Conservation (phyloP, 1,140 invertebrate genomes). For the Megalopta genalis region DNA sequence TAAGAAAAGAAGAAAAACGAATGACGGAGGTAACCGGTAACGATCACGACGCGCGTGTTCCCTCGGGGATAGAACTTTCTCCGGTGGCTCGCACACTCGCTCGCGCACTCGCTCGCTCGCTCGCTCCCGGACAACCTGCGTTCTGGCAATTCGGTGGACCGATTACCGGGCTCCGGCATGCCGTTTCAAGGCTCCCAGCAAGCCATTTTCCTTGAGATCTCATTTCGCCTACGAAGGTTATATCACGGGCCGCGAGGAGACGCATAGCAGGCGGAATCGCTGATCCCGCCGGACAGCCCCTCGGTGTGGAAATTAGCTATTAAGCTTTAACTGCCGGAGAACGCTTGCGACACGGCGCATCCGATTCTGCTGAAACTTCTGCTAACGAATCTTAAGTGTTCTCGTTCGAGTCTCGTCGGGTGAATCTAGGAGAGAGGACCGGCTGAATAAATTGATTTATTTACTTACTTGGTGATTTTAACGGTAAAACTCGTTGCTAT, state of each 20-base stretch:
- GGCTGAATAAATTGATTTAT: too few species aligned
- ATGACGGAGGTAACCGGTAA: background rate
- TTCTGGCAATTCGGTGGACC: slow-evolving; percentile 28
- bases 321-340: too few species aligned
- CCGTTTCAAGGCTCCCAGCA: background rate
- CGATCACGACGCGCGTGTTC: background rate
- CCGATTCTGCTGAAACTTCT: too few species aligned
- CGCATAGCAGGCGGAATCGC: background rate
- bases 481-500: too few species aligned
- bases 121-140: background rate
- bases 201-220: background rate
- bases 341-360: too few species aligned
- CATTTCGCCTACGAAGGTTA: slow-evolving; percentile 8
- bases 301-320: too few species aligned
- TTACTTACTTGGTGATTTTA: too few species aligned
- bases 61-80: background rate
- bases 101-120: too few species aligned
- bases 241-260: background rate
- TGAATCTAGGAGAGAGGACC: too few species aligned
- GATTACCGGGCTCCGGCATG: background rate
- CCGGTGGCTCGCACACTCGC: background rate
- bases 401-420: too few species aligned
- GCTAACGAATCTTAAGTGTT: too few species aligned
- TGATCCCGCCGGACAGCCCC: background rate
- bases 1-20: background rate